A percentile compares a stretch with the other conserved stretches of the same genome.
These are phyloP conservation scores for Leptopilina clavipes DNA, from an alignment of 1,140 invertebrate species.

Conservation along the genomic window DNA sequence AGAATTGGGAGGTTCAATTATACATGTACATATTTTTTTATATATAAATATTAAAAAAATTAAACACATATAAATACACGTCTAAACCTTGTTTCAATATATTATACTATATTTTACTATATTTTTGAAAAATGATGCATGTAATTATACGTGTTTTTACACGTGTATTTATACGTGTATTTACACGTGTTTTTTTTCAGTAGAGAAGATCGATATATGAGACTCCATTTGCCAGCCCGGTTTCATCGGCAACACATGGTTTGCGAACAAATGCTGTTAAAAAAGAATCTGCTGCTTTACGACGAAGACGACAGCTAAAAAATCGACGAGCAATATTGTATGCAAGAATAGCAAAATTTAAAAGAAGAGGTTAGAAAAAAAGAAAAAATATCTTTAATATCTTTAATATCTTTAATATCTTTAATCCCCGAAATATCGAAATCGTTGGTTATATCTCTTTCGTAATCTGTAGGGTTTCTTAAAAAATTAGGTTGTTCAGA, in stretches of 20 bases:
- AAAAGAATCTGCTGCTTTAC: background rate
- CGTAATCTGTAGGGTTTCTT: background rate
- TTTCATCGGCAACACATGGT: slow-evolving; percentile 32
- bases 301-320: slow-evolving; percentile 6
- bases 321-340: slow-evolving; percentile 34
- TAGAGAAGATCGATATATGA: background rate
- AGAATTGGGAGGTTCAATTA: too few relatives aligned
- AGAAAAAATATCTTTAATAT: too few relatives aligned
- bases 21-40: too few relatives aligned
- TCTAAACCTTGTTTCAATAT: background rate
- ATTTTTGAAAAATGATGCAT: too few relatives aligned
- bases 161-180: too few relatives aligned
- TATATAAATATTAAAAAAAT: too few relatives aligned
- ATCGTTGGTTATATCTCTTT: background rate
- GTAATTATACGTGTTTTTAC: too few relatives aligned
- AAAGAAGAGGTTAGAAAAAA: slow-evolving; percentile 15
- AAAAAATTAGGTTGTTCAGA: too few relatives aligned
- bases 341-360: background rate
- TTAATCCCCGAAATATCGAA: too few relatives aligned
- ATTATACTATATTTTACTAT: too few relatives aligned
- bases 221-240: background rate
- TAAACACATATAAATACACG: background rate
- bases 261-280: background rate
- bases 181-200: too few relatives aligned
- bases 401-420: too few relatives aligned